phyloP scores from a whole-genome alignment of 2,888 invertebrate species.

The Globia sparganii region DNA sequence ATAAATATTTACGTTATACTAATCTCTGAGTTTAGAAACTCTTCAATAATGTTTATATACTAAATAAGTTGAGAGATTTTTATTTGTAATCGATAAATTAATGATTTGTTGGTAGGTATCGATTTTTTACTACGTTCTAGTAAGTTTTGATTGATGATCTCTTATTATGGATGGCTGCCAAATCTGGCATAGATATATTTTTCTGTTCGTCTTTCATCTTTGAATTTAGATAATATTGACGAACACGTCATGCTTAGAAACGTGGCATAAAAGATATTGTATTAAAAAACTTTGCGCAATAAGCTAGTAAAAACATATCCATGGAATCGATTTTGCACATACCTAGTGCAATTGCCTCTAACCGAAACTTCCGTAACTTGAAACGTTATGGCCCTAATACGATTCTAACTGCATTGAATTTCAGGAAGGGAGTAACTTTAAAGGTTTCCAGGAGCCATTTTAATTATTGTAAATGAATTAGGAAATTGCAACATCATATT shows the following conservation, averaged over 20 bases:
- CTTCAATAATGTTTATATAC: conserved; percentile 30
- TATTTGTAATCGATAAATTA: conserved; percentile 27
- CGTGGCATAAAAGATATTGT: neutral
- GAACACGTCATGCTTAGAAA: neutral
- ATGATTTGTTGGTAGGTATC: conserved; percentile 22
- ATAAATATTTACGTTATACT: conserved; percentile 54
- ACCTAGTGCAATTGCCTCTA: neutral
- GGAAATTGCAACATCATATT: neutral
- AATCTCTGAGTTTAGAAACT: conserved; percentile 32
- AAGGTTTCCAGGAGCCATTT: conserved; percentile 18
- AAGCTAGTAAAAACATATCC: neutral
- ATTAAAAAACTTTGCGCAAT: neutral
- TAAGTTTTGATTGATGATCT: conserved; percentile 36
- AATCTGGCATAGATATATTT: conserved; percentile 11
- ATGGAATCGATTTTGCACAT: conserved; percentile 6
- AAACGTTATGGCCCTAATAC: conserved; percentile 2
- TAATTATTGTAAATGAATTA: neutral
- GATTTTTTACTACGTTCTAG: conserved; percentile 22
- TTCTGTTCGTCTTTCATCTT: conserved; percentile 17
- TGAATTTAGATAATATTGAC: conserved; percentile 2
- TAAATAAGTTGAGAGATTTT: conserved; percentile 49
- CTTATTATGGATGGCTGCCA: conserved; percentile 38
- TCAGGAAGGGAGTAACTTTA: conserved; percentile 14
- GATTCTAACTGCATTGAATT: conserved; percentile 24
- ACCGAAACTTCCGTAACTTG: conserved; percentile 19